Evolutionary conservation across 1,140 invertebrate genomes (phyloP).

Genomic region (Euschistus heros): DNA sequence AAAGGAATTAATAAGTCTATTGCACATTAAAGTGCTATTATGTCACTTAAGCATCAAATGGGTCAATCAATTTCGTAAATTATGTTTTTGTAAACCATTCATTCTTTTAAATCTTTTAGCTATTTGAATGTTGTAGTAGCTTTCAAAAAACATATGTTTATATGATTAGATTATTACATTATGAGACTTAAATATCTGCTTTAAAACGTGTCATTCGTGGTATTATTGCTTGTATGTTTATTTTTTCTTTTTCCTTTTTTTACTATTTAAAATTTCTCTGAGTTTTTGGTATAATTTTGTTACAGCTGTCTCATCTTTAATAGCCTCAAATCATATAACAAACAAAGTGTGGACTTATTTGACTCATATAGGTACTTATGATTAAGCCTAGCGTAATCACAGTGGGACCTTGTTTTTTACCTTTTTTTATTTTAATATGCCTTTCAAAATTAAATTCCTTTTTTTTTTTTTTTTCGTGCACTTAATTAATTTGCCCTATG

Average conservation of each 20-base stretch:
- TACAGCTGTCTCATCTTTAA: conserved; percentile 14
- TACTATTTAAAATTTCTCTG: background rate
- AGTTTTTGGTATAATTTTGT: conserved; percentile 10
- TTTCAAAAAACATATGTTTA: background rate
- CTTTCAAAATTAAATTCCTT: conserved; percentile 18
- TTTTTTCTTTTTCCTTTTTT: too few relatives aligned
- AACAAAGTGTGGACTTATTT: conserved; percentile 24
- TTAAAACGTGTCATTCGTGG: background rate
- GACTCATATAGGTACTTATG: conserved; percentile 24
- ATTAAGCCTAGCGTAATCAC: conserved; percentile 1
- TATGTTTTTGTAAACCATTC: too few relatives aligned
- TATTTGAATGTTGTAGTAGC: background rate
- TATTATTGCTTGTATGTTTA: too few relatives aligned
- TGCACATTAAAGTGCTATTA: too few relatives aligned
- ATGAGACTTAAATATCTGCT: background rate
- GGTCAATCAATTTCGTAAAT: too few relatives aligned
- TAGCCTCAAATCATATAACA: conserved; percentile 13
- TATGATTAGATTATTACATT: background rate
- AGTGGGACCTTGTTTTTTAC: conserved; percentile 5
- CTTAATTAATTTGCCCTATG: background rate
- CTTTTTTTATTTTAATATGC: conserved; percentile 14
- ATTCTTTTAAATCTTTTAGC: background rate
- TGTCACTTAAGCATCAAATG: too few relatives aligned
- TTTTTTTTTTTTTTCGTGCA: conserved; percentile 1
- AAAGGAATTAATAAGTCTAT: too few relatives aligned